These are phyloP conservation scores for Phrynocephalus guinanensis DNA, from an alignment of 2,797 vertebrate genomes.

Conservation along the genomic window DNA sequence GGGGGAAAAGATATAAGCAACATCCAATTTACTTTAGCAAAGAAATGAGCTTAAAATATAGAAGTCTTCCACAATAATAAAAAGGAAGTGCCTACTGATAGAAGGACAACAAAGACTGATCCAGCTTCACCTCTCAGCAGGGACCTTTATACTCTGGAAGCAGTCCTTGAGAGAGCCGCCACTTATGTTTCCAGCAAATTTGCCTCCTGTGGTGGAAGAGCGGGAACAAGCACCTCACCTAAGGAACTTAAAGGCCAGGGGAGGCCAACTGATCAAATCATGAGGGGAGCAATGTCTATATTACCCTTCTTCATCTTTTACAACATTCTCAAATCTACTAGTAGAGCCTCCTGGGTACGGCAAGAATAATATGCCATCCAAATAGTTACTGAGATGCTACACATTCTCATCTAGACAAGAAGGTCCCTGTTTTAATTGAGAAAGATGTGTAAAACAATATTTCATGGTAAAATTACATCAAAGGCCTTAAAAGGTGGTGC, in stretches of 20 bases:
- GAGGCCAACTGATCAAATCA: not conserved
- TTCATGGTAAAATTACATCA: not conserved
- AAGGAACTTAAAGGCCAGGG: not conserved
- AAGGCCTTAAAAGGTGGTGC: not conserved
- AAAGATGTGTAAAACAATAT: not conserved
- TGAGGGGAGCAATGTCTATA: too few species aligned
- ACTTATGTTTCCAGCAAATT: too few species aligned
- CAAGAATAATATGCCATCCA: too few species aligned
- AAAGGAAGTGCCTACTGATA: not conserved
- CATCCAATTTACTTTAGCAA: not conserved
- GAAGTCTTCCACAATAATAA: not conserved
- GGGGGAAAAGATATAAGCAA: not conserved
- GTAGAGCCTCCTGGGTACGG: not conserved
- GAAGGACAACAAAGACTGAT: not conserved
- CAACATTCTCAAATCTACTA: not conserved
- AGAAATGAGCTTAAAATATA: not conserved
- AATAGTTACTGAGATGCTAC: too few species aligned
- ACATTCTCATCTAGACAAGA: too few species aligned
- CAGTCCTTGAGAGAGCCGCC: too few species aligned
- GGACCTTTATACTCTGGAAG: too few species aligned
- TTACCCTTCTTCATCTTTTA: not conserved
- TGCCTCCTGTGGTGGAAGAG: too few species aligned
- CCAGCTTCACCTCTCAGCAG: not conserved
- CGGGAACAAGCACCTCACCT: too few species aligned
- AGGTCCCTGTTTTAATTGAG: too few species aligned